Evolutionary conservation across 2,888 invertebrate genomes (phyloP).

Genomic region (Stomorhina lunata): DNA sequence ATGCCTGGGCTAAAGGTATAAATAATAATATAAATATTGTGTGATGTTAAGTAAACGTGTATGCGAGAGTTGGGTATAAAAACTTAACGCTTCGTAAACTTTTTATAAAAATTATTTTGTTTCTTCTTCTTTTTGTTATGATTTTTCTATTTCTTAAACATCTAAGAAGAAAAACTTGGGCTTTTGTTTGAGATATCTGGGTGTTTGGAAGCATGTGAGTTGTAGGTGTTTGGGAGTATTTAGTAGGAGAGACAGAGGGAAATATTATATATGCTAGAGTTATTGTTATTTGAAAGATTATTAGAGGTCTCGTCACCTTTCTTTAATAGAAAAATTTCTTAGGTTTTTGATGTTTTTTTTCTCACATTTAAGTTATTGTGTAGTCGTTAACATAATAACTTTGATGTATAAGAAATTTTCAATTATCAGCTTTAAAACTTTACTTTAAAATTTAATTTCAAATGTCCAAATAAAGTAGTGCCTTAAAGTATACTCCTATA

Average conservation of each 20-base stretch:
- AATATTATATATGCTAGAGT: conserved; percentile 6
- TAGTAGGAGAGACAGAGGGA: not conserved
- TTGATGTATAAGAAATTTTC: too few relatives aligned
- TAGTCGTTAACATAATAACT: too few relatives aligned
- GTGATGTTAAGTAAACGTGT: not conserved
- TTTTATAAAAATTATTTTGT: conserved; percentile 48
- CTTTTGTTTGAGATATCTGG: conserved; percentile 44
- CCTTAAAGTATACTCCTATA: too few relatives aligned
- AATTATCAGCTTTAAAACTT: too few relatives aligned
- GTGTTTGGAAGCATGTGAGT: not conserved
- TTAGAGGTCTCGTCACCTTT: conserved; percentile 49
- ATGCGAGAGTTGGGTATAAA: conserved; percentile 7
- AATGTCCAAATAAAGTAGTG: too few relatives aligned
- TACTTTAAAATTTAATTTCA: too few relatives aligned
- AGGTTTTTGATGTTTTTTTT: not conserved
- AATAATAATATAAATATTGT: conserved; percentile 47
- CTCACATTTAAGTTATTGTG: conserved; percentile 48
- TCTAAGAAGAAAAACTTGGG: conserved; percentile 23
- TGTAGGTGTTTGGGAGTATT: conserved; percentile 9
- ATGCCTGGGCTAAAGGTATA: too few relatives aligned
- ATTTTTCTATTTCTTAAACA: not conserved
- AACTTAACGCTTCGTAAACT: conserved; percentile 64
- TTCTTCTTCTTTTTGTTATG: not conserved
- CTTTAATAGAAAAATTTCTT: not conserved
- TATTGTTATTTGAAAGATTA: not conserved